phyloP scores from a whole-genome alignment of 2,888 invertebrate species.

The Abrostola tripartita region DNA sequence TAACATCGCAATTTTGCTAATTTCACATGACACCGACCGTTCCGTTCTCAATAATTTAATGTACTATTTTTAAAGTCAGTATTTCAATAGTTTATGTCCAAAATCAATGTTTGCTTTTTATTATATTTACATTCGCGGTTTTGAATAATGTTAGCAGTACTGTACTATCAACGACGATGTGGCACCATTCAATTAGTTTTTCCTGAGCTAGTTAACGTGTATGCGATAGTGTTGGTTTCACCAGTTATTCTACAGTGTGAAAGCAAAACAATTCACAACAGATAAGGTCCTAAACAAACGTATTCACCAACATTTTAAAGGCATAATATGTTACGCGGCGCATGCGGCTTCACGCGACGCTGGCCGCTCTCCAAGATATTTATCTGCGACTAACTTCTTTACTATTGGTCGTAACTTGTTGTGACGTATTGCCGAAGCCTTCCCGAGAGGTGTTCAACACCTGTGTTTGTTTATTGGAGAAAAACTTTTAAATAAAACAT shows the following conservation, averaged over 20 bases:
- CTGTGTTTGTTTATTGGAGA: slow-evolving; percentile 43
- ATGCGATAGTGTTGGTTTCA: background rate
- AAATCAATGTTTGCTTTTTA: too few relatives aligned
- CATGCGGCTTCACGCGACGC: slow-evolving; percentile 34
- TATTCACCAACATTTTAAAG: slow-evolving; percentile 36
- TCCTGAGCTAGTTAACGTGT: background rate
- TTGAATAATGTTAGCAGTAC: too few relatives aligned
- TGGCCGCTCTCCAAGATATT: slow-evolving; percentile 52
- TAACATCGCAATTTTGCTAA: too few relatives aligned
- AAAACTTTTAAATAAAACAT: background rate
- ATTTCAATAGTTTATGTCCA: too few relatives aligned
- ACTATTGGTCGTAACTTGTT: slow-evolving; percentile 43
- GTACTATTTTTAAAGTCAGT: too few relatives aligned
- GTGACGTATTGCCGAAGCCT: slow-evolving; percentile 30
- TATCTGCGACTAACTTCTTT: slow-evolving; percentile 56
- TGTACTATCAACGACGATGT: too few relatives aligned
- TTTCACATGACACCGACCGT: too few relatives aligned
- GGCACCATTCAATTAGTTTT: too few relatives aligned
- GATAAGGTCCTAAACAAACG: slow-evolving; percentile 20
- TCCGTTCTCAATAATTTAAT: too few relatives aligned
- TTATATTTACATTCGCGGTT: too few relatives aligned
- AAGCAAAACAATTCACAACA: slow-evolving; percentile 11
- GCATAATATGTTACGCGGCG: slow-evolving; percentile 35
- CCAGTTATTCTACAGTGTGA: background rate
- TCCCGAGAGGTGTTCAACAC: background rate